phyloP scores from a whole-genome alignment of 2,113 vertebrate genomes.

The Oriolus oriolus region DNA sequence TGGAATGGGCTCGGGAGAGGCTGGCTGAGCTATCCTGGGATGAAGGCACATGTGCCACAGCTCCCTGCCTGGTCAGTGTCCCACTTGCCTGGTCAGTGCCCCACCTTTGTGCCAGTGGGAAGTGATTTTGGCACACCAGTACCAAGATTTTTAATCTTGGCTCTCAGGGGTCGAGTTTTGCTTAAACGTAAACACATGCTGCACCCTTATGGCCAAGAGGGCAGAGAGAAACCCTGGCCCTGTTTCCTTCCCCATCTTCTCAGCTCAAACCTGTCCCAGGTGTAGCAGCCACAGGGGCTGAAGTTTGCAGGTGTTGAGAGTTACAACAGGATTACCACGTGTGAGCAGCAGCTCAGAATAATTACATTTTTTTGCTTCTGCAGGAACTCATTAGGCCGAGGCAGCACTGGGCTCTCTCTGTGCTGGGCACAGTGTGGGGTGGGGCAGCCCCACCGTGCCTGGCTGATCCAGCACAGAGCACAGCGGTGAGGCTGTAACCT shows the following conservation, averaged over 20 bases:
- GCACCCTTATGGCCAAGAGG: neutral
- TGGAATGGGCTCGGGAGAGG: fast-evolving
- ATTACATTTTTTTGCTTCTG: neutral
- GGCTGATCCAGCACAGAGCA: neutral
- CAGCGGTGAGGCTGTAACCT: neutral
- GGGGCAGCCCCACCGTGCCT: neutral
- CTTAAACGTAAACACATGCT: neutral
- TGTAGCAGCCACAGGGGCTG: neutral
- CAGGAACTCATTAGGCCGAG: neutral
- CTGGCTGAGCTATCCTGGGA: neutral
- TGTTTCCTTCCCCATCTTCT: neutral
- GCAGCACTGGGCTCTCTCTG: neutral
- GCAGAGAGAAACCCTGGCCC: neutral
- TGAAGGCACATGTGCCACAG: neutral
- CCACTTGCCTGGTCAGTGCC: neutral
- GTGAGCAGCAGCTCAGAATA: neutral
- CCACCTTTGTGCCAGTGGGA: neutral
- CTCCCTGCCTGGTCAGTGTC: neutral
- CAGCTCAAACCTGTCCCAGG: neutral
- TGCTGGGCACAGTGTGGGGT: neutral
- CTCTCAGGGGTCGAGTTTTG: neutral
- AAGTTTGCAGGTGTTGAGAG: neutral
- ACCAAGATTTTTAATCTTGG: neutral
- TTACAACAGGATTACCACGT: neutral
- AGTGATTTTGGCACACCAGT: neutral